phyloP scores from a whole-genome alignment of 2,888 invertebrate genomes.

The Stictocephala bisonia region DNA sequence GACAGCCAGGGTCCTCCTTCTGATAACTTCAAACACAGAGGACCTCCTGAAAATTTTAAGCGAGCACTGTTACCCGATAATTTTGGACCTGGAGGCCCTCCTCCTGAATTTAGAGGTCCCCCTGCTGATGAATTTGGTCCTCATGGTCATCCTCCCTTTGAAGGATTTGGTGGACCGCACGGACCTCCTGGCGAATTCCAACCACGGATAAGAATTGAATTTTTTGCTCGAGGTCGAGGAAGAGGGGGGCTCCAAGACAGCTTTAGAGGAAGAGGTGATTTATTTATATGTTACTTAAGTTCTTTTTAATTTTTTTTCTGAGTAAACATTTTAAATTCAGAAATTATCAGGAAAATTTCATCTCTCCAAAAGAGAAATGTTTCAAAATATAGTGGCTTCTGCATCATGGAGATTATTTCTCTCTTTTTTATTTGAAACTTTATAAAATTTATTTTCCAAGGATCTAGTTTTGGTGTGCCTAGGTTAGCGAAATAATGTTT shows the following conservation, averaged over 20 bases:
- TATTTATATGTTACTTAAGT: too few species aligned
- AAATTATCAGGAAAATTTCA: too few species aligned
- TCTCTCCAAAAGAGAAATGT: too few species aligned
- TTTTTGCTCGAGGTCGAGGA: conserved; percentile 45
- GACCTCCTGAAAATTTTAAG: conserved; percentile 35
- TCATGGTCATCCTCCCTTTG: conserved; percentile 41
- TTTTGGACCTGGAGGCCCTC: conserved; percentile 48
- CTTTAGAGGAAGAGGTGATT: conserved; percentile 25
- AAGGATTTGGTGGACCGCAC: conserved; percentile 45
- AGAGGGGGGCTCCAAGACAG: conserved; percentile 12
- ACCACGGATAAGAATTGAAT: conserved; percentile 46
- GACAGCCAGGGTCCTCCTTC: conserved; percentile 44
- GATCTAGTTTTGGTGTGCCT: too few species aligned
- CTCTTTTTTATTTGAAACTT: too few species aligned
- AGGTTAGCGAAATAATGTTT: too few species aligned
- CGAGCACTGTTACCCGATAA: conserved; percentile 52
- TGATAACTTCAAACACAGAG: conserved; percentile 35
- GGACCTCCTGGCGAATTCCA: conserved; percentile 46
- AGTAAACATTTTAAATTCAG: too few species aligned
- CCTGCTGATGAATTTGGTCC: conserved; percentile 44
- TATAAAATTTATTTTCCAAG: too few species aligned
- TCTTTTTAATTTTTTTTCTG: too few species aligned
- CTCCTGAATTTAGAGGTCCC: conserved; percentile 43
- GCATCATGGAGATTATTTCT: too few species aligned
- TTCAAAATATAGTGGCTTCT: too few species aligned